A percentile compares a stretch with the other conserved stretches of the same genome.
These are phyloP conservation scores for Agonum fuliginosum DNA, from an alignment of 2,888 invertebrate species.

Conservation along the genomic window DNA sequence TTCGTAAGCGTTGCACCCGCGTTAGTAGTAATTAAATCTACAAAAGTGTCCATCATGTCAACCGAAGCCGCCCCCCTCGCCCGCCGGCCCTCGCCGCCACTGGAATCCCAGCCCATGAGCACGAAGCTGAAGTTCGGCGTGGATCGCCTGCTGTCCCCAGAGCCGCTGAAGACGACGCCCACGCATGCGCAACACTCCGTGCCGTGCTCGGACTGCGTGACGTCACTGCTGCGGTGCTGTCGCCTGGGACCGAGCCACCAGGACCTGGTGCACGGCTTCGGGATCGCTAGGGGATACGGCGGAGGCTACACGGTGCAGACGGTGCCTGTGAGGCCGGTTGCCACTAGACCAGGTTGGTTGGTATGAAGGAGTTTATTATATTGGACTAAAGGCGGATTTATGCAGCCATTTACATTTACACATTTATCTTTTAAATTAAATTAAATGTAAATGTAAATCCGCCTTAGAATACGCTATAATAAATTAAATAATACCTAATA, in stretches of 20 bases:
- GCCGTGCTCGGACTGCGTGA: constrained; percentile 80
- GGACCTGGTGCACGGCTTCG: constrained; percentile 47
- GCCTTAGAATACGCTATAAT: no score
- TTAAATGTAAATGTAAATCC: no score
- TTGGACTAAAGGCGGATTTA: no score
- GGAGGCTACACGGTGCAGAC: constrained; percentile 38
- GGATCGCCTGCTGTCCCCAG: constrained; percentile 79
- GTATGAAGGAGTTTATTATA: no score
- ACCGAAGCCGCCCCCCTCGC: constrained; percentile 10
- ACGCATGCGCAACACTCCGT: constrained; percentile 69
- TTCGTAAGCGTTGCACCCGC: no score
- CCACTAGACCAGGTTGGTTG: constrained; percentile 56
- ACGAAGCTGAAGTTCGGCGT: constrained; percentile 81
- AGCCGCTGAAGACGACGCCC: constrained; percentile 64
- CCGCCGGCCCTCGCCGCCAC: constrained; percentile 68
- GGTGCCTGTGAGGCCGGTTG: constrained; percentile 53
- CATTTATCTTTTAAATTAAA: no score
- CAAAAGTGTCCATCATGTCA: constrained; percentile 12
- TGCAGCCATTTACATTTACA: no score
- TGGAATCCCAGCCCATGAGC: background rate
- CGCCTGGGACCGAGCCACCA: constrained; percentile 68
- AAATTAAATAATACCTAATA: no score
- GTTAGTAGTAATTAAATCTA: no score
- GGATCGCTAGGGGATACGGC: constrained; percentile 48
- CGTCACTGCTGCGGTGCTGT: constrained; percentile 79